Evolutionary conservation across 1,140 invertebrate species (phyloP).

Genomic region (Zaprionus vittiger): DNA sequence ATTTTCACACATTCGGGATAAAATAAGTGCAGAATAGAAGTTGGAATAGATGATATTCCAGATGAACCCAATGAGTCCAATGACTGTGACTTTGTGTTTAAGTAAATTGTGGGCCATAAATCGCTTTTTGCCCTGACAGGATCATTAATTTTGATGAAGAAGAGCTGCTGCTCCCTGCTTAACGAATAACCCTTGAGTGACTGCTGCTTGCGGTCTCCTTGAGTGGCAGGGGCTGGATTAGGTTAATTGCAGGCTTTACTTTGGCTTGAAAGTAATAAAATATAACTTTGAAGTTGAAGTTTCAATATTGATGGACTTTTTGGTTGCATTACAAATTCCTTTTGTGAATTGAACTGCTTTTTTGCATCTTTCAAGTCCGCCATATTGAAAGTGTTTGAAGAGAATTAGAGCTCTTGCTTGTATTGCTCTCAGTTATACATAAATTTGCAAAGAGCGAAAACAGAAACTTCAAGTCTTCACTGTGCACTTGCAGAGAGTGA

Average conservation of each 20-base stretch:
- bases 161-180: not conserved
- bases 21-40: not conserved
- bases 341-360: no score
- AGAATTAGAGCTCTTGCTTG: no score
- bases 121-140: conserved; percentile 23
- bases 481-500: no score
- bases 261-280: not conserved
- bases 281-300: not conserved
- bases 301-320: not conserved
- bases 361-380: no score
- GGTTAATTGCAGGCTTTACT: not conserved
- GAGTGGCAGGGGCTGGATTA: not conserved
- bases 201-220: not conserved
- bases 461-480: no score
- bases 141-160: conserved; percentile 56
- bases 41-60: not conserved
- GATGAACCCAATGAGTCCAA: not conserved
- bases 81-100: conserved; percentile 20
- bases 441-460: no score
- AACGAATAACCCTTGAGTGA: not conserved
- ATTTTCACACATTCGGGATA: not conserved
- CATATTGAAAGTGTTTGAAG: no score
- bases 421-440: no score
- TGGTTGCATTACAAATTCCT: no score
- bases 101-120: conserved; percentile 45